These are phyloP conservation scores for Timema podura DNA, from an alignment of 2,888 invertebrate genomes.

Conservation along the genomic window DNA sequence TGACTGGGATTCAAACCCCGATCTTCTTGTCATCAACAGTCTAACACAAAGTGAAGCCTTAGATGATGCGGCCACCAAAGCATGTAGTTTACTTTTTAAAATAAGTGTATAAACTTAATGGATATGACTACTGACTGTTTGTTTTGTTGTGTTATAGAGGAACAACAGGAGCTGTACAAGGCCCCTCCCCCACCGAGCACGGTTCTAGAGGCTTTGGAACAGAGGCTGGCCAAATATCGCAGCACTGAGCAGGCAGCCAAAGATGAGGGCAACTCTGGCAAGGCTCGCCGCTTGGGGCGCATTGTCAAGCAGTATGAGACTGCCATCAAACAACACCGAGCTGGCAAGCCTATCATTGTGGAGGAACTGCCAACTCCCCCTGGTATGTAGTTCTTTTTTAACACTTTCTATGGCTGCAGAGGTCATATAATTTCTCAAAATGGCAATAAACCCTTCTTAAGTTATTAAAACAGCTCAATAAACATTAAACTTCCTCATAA, in stretches of 20 bases:
- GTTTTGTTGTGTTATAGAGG: constrained; percentile 27
- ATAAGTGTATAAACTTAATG: not conserved
- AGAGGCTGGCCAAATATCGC: constrained; percentile 76
- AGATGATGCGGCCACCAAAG: no score
- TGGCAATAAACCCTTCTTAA: no score
- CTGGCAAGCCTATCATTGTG: constrained; percentile 67
- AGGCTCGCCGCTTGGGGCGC: constrained; percentile 82
- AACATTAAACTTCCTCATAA: no score
- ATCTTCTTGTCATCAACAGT: no score
- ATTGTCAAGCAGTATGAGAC: constrained; percentile 92
- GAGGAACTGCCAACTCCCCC: constrained; percentile 87
- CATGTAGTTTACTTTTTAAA: no score
- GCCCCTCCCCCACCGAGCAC: constrained; percentile 42
- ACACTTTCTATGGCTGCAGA: no score
- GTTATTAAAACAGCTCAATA: no score
- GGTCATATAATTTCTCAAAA: no score
- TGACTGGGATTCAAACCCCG: no score
- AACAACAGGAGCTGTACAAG: constrained; percentile 15
- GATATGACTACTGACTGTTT: no score
- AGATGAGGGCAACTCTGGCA: constrained; percentile 75
- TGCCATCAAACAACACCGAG: constrained; percentile 72
- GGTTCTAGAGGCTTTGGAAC: constrained; percentile 73
- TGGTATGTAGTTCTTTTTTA: constrained; percentile 49
- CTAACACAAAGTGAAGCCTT: no score
- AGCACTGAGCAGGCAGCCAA: constrained; percentile 71